Percentiles rank a stretch among this genome's conserved stretches.
Conservation (phyloP, 2,113 vertebrate species). For the Tetrax tetrax region DNA sequence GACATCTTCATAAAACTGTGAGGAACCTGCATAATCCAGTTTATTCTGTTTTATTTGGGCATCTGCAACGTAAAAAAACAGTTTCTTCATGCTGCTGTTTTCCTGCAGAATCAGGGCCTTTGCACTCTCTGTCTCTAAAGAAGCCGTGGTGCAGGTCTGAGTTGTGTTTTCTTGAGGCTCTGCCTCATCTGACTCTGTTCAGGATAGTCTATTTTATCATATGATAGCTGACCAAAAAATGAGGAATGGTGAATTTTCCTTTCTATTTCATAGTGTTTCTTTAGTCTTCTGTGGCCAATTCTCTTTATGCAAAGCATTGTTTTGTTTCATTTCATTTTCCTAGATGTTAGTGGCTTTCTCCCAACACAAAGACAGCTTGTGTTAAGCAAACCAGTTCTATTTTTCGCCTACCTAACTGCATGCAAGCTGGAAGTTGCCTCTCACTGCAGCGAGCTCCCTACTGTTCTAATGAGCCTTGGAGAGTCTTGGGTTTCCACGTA, state of each 20-base stretch:
- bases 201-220: neutral
- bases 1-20: neutral
- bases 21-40: neutral
- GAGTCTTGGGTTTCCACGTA: neutral
- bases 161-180: neutral
- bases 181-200: neutral
- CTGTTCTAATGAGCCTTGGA: neutral
- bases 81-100: neutral
- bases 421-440: neutral
- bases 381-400: neutral
- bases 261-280: neutral
- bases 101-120: neutral
- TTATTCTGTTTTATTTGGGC: neutral
- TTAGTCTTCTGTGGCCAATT: neutral
- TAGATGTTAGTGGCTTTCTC: neutral
- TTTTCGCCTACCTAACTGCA: neutral
- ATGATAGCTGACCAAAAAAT: neutral
- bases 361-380: neutral
- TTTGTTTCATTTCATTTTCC: neutral
- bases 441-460: neutral
- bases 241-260: neutral
- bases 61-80: neutral
- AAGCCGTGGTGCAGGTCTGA: neutral
- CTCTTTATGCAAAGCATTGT: neutral
- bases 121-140: neutral